A percentile compares a stretch with the other conserved stretches of the same genome.
Evolutionary conservation across 2,797 vertebrate species (phyloP).

Genomic region (Pyrocephalus nanus): DNA sequence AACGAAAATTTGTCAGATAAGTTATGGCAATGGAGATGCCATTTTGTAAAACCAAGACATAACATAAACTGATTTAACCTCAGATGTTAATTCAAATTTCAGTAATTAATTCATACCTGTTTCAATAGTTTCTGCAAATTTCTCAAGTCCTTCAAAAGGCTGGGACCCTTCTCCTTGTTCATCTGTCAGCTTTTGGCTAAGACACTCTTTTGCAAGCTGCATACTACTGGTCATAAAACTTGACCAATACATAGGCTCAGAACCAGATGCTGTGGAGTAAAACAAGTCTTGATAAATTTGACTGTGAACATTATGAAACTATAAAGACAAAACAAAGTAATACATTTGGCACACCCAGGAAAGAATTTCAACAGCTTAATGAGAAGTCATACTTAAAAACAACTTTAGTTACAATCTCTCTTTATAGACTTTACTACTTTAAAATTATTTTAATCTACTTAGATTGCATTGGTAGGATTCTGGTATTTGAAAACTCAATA

Average conservation of each 20-base stretch:
- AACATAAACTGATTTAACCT: not conserved
- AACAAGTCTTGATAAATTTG: not conserved
- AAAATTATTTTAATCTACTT: not conserved
- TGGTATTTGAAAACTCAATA: not conserved
- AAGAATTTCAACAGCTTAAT: not conserved
- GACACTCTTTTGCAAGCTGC: constrained; percentile 97
- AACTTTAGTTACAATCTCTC: not conserved
- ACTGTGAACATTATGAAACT: not conserved
- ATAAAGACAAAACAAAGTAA: not conserved
- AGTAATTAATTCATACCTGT: constrained; percentile 81
- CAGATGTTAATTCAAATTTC: not conserved
- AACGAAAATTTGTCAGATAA: not conserved
- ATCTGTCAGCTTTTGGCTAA: constrained; percentile 95
- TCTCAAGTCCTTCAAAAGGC: constrained; percentile 96
- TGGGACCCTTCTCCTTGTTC: constrained; percentile 95
- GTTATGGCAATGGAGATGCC: not conserved
- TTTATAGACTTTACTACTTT: not conserved
- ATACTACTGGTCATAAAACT: constrained; percentile 99
- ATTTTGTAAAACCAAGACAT: not conserved
- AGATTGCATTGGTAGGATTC: not conserved
- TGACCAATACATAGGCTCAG: constrained; percentile 98
- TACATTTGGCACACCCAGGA: not conserved
- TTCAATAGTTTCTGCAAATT: constrained; percentile 99
- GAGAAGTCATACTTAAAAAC: not conserved
- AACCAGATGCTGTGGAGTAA: constrained; percentile 84